These are phyloP conservation scores for Hypotaenidia okinawae DNA, from an alignment of 2,797 vertebrate genomes.

Conservation along the genomic window DNA sequence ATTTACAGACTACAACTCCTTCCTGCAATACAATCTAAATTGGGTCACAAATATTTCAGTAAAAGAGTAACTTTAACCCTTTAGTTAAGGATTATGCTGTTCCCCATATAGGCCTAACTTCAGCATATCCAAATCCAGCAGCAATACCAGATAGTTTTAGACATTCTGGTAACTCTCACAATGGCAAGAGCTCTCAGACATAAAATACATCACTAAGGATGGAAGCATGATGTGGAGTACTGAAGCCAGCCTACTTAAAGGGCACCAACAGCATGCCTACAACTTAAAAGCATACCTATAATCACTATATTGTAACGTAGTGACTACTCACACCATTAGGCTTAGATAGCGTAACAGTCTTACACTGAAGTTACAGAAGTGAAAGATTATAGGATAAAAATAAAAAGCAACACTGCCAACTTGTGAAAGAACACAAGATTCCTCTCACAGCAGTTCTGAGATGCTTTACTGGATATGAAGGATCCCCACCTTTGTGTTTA, in stretches of 20 bases:
- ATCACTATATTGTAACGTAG: not conserved
- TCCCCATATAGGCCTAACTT: not conserved
- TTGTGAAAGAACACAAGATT: not conserved
- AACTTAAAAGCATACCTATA: not conserved
- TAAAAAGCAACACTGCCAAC: not conserved
- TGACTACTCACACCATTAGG: not conserved
- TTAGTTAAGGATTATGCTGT: not conserved
- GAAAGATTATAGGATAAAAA: not conserved
- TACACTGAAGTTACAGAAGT: not conserved
- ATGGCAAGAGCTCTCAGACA: not conserved
- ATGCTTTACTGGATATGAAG: not conserved
- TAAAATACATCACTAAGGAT: not conserved
- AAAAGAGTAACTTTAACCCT: not conserved
- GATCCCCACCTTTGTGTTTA: not conserved
- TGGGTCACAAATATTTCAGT: not conserved
- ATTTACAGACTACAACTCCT: not conserved
- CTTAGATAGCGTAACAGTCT: accelerated
- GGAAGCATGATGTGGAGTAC: accelerated
- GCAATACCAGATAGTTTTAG: not conserved
- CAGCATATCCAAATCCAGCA: not conserved
- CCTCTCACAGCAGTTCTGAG: not conserved
- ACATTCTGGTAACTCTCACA: not conserved
- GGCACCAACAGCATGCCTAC: not conserved
- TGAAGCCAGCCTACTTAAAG: not conserved
- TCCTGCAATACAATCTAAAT: not conserved